phyloP scores from a whole-genome alignment of 2,888 invertebrate genomes.

The Ephialtes manifestator region DNA sequence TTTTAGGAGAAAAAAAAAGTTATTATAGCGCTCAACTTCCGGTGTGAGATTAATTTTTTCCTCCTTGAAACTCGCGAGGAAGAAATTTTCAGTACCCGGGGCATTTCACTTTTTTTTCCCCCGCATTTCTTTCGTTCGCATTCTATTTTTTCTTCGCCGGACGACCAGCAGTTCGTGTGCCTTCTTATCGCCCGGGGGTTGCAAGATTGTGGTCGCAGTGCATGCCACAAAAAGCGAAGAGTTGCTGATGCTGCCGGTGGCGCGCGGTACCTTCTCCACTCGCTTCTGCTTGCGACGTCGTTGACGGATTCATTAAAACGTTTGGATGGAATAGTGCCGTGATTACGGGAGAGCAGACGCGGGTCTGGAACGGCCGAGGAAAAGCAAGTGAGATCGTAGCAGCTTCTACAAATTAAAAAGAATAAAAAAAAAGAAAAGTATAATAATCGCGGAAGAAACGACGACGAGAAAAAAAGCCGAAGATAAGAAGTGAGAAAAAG shows the following conservation, averaged over 20 bases:
- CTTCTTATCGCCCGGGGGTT: slow-evolving; percentile 74
- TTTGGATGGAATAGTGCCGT: slow-evolving; percentile 77
- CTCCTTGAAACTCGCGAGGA: slow-evolving; percentile 45
- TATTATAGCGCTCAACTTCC: slow-evolving; percentile 39
- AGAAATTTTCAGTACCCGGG: slow-evolving; percentile 62
- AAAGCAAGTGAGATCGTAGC: slow-evolving; percentile 34
- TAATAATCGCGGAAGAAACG: slow-evolving; percentile 46
- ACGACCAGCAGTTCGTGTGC: slow-evolving; percentile 46
- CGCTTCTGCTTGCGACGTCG: slow-evolving; percentile 70
- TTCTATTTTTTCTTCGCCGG: slow-evolving; percentile 45
- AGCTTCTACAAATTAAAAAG: slow-evolving; percentile 60
- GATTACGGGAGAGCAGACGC: slow-evolving; percentile 76
- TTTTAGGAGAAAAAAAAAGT: slow-evolving; percentile 15
- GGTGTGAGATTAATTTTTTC: slow-evolving; percentile 63
- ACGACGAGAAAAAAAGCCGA: slow-evolving; percentile 33
- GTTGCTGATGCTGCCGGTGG: slow-evolving; percentile 26
- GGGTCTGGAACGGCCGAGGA: slow-evolving; percentile 67
- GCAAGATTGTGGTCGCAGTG: slow-evolving; percentile 74
- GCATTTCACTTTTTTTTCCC: slow-evolving; percentile 37
- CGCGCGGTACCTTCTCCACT: slow-evolving; percentile 48
- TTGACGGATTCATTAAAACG: slow-evolving; percentile 83
- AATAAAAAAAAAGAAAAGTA: slow-evolving; percentile 30
- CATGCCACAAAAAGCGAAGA: slow-evolving; percentile 52
- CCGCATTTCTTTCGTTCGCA: slow-evolving; percentile 21
- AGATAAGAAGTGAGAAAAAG: slow-evolving; percentile 16